Percentiles rank a stretch among this genome's conserved stretches.
phyloP scores from a whole-genome alignment of 2,888 invertebrate genomes.

The Steinernema scapterisci region DNA sequence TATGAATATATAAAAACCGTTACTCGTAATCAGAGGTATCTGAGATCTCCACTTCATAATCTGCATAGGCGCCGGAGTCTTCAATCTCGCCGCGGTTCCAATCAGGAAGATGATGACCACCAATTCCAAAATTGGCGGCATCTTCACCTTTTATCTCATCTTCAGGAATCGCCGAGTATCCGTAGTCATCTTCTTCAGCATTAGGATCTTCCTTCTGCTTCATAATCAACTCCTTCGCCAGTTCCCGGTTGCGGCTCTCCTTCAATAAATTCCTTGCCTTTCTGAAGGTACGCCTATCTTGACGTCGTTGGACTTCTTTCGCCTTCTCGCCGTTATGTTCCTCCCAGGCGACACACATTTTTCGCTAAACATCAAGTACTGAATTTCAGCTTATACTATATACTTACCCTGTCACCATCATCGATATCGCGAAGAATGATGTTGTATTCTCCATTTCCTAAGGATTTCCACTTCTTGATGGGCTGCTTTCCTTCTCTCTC shows the following conservation, averaged over 20 bases:
- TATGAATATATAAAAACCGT: too few relatives aligned
- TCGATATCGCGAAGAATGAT: neutral
- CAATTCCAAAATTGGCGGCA: neutral
- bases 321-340: neutral
- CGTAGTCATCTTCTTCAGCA: conserved; percentile 20
- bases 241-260: neutral
- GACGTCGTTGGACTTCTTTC: neutral
- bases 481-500: neutral
- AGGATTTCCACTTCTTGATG: neutral
- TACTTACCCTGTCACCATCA: neutral
- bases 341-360: neutral
- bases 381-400: neutral
- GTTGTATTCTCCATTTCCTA: neutral
- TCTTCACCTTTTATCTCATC: neutral
- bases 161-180: neutral
- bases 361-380: neutral
- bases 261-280: neutral
- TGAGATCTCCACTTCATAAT: too few relatives aligned
- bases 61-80: too few relatives aligned
- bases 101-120: too few relatives aligned
- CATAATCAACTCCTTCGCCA: neutral
- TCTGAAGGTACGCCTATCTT: neutral
- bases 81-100: too few relatives aligned
- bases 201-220: neutral
- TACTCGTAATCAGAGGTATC: too few relatives aligned